Conservation (phyloP, 2,888 invertebrate species). For the Thecocarcelia acutangulata region DNA sequence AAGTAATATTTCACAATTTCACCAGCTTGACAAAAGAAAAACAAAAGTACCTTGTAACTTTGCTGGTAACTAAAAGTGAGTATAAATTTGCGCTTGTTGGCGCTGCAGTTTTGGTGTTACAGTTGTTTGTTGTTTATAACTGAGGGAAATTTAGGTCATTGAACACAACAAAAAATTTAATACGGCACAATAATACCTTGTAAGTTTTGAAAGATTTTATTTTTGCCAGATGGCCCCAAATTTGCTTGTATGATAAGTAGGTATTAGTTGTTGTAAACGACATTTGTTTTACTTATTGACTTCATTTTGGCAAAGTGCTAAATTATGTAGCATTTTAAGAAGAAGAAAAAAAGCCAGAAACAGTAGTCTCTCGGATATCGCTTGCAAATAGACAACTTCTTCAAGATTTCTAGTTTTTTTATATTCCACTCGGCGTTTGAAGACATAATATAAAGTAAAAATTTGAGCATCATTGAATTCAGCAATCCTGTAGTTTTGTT, state of each 20-base stretch:
- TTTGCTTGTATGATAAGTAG: neutral
- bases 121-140: constrained; percentile 45
- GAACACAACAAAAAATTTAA: constrained; percentile 64
- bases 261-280: neutral
- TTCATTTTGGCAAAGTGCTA: constrained; percentile 63
- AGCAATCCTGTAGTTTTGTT: no score
- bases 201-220: constrained; percentile 35
- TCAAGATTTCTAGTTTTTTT: no score
- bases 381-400: neutral
- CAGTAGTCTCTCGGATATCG: neutral
- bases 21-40: constrained; percentile 9
- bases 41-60: constrained; percentile 21
- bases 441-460: no score
- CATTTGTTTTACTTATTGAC: constrained; percentile 56
- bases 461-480: no score
- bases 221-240: neutral
- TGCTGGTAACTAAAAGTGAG: constrained; percentile 32
- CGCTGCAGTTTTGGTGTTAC: constrained; percentile 8
- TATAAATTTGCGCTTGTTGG: constrained; percentile 38
- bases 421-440: no score
- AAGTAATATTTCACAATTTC: constrained; percentile 46
- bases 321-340: constrained; percentile 54
- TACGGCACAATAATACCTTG: constrained; percentile 57
- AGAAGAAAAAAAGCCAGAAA: neutral
- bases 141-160: constrained; percentile 66